Evolutionary conservation across 1,140 invertebrate species (phyloP).

Genomic region (Tribolium madens): DNA sequence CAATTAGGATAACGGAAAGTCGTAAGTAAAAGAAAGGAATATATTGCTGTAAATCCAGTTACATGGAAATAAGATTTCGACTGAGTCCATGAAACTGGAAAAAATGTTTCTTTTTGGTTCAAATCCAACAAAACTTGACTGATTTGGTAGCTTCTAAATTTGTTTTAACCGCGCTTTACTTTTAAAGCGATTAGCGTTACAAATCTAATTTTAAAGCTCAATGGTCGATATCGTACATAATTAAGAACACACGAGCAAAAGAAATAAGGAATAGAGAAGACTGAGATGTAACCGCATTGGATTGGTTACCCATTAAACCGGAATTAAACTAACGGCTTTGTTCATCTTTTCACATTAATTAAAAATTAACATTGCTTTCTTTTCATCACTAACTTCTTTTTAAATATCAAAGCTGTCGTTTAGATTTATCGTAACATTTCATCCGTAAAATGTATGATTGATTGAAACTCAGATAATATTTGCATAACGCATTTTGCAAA

Average conservation of each 20-base stretch:
- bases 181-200: not conserved
- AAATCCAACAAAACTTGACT: not conserved
- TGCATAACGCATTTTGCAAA: slow-evolving; percentile 22
- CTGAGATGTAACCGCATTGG: not conserved
- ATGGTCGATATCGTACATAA: not conserved
- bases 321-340: not conserved
- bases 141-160: not conserved
- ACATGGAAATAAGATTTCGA: slow-evolving; percentile 50
- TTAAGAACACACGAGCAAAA: not conserved
- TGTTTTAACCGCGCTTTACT: not conserved
- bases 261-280: not conserved
- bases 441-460: slow-evolving; percentile 21
- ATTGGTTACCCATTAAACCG: not conserved
- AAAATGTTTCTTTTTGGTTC: not conserved
- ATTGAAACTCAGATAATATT: slow-evolving; percentile 30
- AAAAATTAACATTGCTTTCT: not conserved
- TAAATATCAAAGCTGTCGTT: not conserved
- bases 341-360: not conserved
- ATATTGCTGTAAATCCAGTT: slow-evolving; percentile 46
- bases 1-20: not conserved
- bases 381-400: not conserved
- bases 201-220: not conserved
- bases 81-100: slow-evolving; percentile 51
- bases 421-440: slow-evolving; percentile 3
- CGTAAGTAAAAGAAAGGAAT: slow-evolving; percentile 23